Base-by-base conservation (phyloP, 2,797 vertebrate species). In the Sebastes hubbsi region DNA sequence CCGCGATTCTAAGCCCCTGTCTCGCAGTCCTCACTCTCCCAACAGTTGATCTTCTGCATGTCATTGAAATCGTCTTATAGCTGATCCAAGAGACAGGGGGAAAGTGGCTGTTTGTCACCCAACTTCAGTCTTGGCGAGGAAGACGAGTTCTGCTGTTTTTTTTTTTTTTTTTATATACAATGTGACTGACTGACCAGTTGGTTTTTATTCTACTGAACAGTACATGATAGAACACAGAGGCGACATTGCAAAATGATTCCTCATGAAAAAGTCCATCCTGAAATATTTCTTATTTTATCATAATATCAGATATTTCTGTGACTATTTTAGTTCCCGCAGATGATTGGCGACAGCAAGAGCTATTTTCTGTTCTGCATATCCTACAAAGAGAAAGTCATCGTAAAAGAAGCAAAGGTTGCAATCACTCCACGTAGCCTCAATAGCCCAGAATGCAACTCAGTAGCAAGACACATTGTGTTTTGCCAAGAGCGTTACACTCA, bases 41-140 rank as follows among this genome's bases (percentile, higher is more conserved):
- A 93, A 94, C 89, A 91, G 92, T 94, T 95, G 94, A 95, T 96
- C 94, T 95, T 95, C 93, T 93, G 93, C 89, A 92, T 94, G 94
- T 95, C 93, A 92, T 93, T 93, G 92, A 95, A 95, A 94, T 95
- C 94, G 90, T 94, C 95, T 96, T 95, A 95, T 85, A 86, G 91
- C 90, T 95, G 94, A 94, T 95, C 92, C 94, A 94, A 90, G 88
- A 94, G 94, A 95, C 90, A 91, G 91, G 87, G 93, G 90, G 86
- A 87, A 92, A 93, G 90, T 83, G 92, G 83, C 91, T 94, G 89
- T 93, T 93, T 94, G 90, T 95, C 91, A 91, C 91, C 77, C 87
- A 92, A 95, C 89, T 95, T 93, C 83, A 86, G 85, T 90, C 88
- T 93, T 95, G 92, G 89, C 88, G 84, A 67, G 62, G 49, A 85